These are phyloP conservation scores for Erythrolamprus reginae DNA, from an alignment of 2,113 vertebrate genomes.

Conservation along the genomic window DNA sequence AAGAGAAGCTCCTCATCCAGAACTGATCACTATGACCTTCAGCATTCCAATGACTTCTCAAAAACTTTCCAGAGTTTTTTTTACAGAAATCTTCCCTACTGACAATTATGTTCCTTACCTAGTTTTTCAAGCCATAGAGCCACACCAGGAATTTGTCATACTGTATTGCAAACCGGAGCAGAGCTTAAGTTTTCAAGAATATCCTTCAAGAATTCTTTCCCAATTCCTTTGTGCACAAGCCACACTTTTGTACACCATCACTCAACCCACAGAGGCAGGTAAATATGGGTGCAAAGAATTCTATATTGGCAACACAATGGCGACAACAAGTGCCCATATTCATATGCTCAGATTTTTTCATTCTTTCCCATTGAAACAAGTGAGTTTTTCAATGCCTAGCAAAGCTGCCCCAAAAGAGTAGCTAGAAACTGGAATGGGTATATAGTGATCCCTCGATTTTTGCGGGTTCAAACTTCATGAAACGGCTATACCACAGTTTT, in stretches of 20 bases:
- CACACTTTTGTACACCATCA: not conserved
- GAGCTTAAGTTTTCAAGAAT: not conserved
- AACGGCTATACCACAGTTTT: too few relatives aligned
- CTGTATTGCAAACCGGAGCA: not conserved
- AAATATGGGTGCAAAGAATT: not conserved
- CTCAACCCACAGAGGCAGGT: not conserved
- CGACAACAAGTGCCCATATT: not conserved
- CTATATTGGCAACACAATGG: not conserved
- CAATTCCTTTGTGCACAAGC: not conserved
- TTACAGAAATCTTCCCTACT: not conserved
- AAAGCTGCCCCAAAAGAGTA: not conserved
- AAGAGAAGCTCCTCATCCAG: not conserved
- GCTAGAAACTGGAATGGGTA: not conserved
- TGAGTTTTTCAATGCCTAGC: not conserved
- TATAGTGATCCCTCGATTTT: too few relatives aligned
- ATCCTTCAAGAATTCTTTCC: not conserved
- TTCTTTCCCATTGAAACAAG: not conserved
- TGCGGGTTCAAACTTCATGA: too few relatives aligned
- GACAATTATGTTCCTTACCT: not conserved
- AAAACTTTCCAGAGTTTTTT: not conserved
- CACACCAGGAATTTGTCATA: not conserved
- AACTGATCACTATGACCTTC: not conserved
- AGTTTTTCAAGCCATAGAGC: not conserved
- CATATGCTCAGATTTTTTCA: not conserved
- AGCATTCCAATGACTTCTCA: not conserved